These are phyloP conservation scores for Hipposideros armiger DNA, from an alignment of 2,113 vertebrate species.

Conservation along the genomic window DNA sequence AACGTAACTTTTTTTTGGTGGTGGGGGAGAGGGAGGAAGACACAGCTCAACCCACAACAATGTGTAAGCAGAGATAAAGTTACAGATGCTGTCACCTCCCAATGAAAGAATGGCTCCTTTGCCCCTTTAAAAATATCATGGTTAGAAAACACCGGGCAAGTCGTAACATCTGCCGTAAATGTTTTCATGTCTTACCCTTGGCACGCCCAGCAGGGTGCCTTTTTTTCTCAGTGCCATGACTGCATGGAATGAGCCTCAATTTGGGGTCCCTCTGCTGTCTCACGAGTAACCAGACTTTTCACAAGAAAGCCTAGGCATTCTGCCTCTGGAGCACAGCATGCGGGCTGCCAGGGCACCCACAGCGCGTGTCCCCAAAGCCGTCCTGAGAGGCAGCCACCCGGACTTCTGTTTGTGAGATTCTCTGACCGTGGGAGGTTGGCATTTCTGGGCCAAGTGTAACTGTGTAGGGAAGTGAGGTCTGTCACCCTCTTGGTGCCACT, in stretches of 20 bases:
- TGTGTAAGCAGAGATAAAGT: background rate
- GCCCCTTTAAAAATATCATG: background rate
- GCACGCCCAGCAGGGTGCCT: background rate
- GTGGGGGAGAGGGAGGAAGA: background rate
- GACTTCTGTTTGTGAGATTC: too few relatives aligned
- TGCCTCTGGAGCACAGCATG: background rate
- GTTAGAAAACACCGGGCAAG: background rate
- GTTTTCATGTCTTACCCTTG: accelerated
- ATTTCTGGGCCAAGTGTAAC: background rate
- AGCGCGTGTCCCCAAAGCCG: accelerated
- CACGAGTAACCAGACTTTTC: accelerated
- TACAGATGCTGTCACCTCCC: accelerated
- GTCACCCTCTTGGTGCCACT: background rate
- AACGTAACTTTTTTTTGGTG: accelerated
- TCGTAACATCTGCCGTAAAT: accelerated
- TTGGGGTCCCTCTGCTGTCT: background rate
- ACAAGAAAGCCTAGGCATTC: background rate
- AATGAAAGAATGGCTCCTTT: accelerated
- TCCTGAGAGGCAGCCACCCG: accelerated
- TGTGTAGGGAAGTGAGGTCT: background rate
- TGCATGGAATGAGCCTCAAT: background rate
- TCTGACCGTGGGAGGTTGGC: accelerated
- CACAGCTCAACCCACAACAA: background rate
- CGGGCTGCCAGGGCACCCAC: accelerated
- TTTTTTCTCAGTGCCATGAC: too few relatives aligned